Evolutionary conservation across 2,797 vertebrate species (phyloP), one percentile per base, ranked within the genome.

Genomic region (Heliangelus exortis): DNA sequence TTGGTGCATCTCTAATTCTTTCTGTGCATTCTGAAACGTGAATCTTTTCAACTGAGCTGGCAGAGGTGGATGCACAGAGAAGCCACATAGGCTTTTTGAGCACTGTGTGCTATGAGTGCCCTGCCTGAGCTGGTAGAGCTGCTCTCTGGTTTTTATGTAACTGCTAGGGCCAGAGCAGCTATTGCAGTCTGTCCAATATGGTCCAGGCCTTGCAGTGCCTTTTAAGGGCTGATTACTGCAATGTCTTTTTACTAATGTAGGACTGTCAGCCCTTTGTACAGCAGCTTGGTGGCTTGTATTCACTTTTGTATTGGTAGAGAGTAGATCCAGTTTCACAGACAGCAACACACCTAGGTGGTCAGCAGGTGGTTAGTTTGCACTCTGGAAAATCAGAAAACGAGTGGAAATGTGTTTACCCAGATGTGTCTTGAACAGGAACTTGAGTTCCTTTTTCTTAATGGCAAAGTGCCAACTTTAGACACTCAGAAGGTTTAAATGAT

Each of bases 111-210:
- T 33, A 47, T 19, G 26, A 9, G 4, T 45, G 53, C 62, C 23
- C 48, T 59, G 45, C 48, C 66, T 45, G 61, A 67, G 48, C 61
- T 85, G 39, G n/a, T 18, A 12, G 0, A 1, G 15, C 59, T 25
- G 55, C 13, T 57, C 25, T 29, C 45, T 48, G 61, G 8, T 57
- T 34, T 41, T 20, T 34, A 4, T 17, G 25, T 36, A 61, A 53
- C 62, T 89, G 31, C 23, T 47, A 15, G 21, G 69, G 47, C 33
- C 39, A 20, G 23, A 31, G 47, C 3, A 0, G 10, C 20, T 43
- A 47, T 20, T 20, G 81, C 58, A 29, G 33, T 51, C 54, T 54
- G 1, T 47, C 23, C 39, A 11, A 20, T 8, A 28, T 0, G 0
- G 41, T 36, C 50, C 54, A 68, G 54, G 41, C 33, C 41, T 77